These are phyloP conservation scores for Magallana angulata DNA, from an alignment of 1,140 invertebrate species.

Conservation along the genomic window DNA sequence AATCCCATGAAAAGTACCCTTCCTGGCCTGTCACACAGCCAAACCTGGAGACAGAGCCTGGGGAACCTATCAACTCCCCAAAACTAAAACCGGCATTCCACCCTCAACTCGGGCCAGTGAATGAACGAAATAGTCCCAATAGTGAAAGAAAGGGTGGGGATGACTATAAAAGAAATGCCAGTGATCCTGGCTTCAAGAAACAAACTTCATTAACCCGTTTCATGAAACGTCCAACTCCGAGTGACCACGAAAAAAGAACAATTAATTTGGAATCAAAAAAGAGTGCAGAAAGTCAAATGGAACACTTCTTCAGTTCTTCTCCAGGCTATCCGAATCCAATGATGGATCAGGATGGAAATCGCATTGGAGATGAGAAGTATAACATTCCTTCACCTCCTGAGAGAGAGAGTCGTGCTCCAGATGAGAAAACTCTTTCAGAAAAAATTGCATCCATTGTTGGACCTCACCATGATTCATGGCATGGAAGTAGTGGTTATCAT, in stretches of 20 bases:
- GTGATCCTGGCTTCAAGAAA: conserved; percentile 77
- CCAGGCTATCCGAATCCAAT: conserved; percentile 80
- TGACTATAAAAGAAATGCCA: conserved; percentile 68
- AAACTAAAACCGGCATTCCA: conserved; percentile 59
- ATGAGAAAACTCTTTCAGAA: conserved; percentile 60
- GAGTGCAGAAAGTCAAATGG: conserved; percentile 61
- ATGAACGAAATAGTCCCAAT: conserved; percentile 63
- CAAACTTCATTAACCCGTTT: conserved; percentile 79
- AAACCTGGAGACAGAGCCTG: conserved; percentile 57
- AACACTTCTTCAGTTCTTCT: conserved; percentile 74
- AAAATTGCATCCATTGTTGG: conserved; percentile 57
- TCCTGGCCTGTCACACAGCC: conserved; percentile 85
- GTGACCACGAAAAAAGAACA: conserved; percentile 38
- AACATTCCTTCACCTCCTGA: conserved; percentile 88
- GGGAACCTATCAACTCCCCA: conserved; percentile 63
- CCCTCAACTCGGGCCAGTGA: conserved; percentile 62
- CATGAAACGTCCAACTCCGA: conserved; percentile 49
- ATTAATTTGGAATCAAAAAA: conserved; percentile 46
- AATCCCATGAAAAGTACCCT: conserved; percentile 89
- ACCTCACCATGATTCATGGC: conserved; percentile 32
- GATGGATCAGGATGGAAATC: conserved; percentile 82
- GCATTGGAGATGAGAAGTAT: conserved; percentile 86
- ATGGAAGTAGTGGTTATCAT: conserved; percentile 1
- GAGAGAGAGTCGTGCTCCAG: conserved; percentile 81
- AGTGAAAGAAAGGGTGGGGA: conserved; percentile 67